These are phyloP conservation scores for Penaeus chinensis DNA, from an alignment of 1,140 invertebrate species.

Conservation along the genomic window DNA sequence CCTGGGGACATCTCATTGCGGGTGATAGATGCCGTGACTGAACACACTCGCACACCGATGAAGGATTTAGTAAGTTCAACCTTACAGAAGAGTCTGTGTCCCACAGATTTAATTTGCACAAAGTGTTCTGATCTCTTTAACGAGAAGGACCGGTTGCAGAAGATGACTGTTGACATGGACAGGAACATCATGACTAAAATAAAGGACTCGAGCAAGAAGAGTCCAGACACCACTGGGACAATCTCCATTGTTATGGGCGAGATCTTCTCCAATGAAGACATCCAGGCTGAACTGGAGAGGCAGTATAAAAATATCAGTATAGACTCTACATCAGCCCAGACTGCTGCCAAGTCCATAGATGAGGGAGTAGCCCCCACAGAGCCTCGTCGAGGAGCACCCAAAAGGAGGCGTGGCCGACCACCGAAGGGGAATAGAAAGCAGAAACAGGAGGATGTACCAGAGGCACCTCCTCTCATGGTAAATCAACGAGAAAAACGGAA, in stretches of 20 bases:
- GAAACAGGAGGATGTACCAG: background rate
- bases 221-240: background rate
- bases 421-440: background rate
- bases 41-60: conserved; percentile 34
- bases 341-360: background rate
- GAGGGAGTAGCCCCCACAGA: background rate
- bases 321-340: background rate
- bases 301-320: conserved; percentile 38
- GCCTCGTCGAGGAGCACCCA: background rate
- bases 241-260: conserved; percentile 46
- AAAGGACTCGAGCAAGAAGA: conserved; percentile 31
- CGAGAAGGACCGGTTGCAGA: conserved; percentile 47
- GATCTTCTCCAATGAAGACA: conserved; percentile 19
- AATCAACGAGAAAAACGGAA: conserved; percentile 54
- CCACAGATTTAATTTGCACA: conserved; percentile 41
- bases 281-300: conserved; percentile 41
- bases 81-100: conserved; percentile 11
- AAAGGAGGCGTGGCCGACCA: conserved; percentile 33
- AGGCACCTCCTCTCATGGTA: conserved; percentile 52
- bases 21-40: conserved; percentile 15
- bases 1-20: background rate
- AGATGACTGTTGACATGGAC: conserved; percentile 45
- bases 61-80: conserved; percentile 36
- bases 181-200: conserved; percentile 46
- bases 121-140: conserved; percentile 41